Base-by-base conservation (phyloP, 1,140 invertebrate genomes). In the Hypothenemus hampei region DNA sequence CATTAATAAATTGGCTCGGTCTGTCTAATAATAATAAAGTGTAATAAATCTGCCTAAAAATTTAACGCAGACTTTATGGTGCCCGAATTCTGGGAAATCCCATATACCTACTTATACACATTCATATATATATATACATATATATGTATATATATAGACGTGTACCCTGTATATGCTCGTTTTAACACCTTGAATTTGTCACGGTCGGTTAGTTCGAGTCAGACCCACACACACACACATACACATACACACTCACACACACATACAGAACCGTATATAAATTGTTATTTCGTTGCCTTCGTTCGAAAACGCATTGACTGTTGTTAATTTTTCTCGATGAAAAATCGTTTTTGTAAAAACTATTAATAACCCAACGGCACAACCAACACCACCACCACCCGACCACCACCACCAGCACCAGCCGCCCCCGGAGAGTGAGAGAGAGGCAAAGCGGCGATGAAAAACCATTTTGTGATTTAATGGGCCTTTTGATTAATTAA, bases 401-500 rank as follows among this genome's bases (percentile, higher is more conserved):
- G 26, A 8, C 26, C 3, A 8, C 26, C 26, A 8, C 26, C 26
- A 31, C 8, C 13, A 11, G 26, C 26, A 8, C 26, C 26, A 8
- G 26, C 1, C 26, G 26, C 8, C 13, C 26, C 26, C 26, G 26
- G 26, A 8, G 10, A 8, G 26, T 31, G 10, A 8, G 8, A 31
- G 26, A n/a, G n/a, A n/a, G n/a, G n/a, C n/a, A n/a, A 8, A 23
- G 40, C 51, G 26, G 43, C 53, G 53, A 56, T 56, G 53, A 56
- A 56, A 54, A 47, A 56, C 43, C 45, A 56, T 56, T 56, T 56
- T 47, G 53, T 56, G 53, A 56, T 56, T 56, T 56, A 56, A 56
- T 56, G 53, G 53, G 53, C 45, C 53, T 56, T 48, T 56, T 56
- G 53, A 56, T 56, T 56, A 56, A 56, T 56, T 56, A 56, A 56